Base-by-base conservation (phyloP, 2,888 invertebrate species). In the Ormyrus nitidulus region DNA sequence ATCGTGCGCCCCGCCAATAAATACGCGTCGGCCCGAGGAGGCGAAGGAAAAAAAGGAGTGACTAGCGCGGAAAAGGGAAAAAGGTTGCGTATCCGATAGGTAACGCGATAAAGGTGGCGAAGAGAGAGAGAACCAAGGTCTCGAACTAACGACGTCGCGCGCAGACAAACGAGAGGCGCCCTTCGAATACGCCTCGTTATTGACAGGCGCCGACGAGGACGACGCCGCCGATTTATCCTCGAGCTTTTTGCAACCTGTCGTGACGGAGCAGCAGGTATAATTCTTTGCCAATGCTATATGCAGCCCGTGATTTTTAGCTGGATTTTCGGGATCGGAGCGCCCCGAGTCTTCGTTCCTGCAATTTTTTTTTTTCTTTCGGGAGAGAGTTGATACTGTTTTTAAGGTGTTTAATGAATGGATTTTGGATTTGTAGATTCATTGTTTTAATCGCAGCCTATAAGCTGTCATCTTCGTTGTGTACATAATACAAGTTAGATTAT, bases 51-150 rank as follows among this genome's bases (percentile, higher is more conserved):
- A 61, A 10, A 61, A 10, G 61, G 19, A 19, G 7, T 34, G 7
- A 61, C 61, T 8, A 8, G 58, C 7, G 34, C 61, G 34, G 34
- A 34, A 61, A 61, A 61, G 7, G 34, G n/a, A 58, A 13, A 13
- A 13, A 58, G 11, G 58, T 10, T 34, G 6, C 56, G 56, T n/a
- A 56, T 56, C 61, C 61, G 61, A 61, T 61, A 10, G 9, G 34
- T 34, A 34, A 61, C 34, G 19, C 61, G 61, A 61, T 61, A 61
- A 61, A 61, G 61, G 34, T 34, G 61, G 19, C 9, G 61, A 6
- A 34, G 34, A 34, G 34, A 34, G 34, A 34, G 34, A 34, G 34
- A 61, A 4, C 7, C 34, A 34, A 34, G 19, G 8, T 61, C n/a
- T 19, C 61, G 19, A 10, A 2, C 10, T 58, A n/a, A 58, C 58